Percentiles rank a stretch among this genome's conserved stretches.
phyloP scores from a whole-genome alignment of 2,797 vertebrate genomes.

The Eutrigla gurnardus region DNA sequence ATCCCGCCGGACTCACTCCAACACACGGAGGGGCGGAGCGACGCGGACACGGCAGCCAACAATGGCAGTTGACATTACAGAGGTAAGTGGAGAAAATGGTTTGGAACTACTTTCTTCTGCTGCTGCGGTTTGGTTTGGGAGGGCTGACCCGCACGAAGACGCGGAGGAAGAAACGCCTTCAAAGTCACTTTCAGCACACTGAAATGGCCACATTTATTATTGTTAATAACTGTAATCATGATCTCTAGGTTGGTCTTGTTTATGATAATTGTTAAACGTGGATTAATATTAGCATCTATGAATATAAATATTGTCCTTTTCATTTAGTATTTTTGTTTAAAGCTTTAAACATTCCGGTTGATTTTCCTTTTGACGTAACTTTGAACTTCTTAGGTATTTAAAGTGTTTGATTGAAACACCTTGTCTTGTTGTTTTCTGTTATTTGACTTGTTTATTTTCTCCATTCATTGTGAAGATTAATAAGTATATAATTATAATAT shows the following conservation, averaged over 20 bases:
- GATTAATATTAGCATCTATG: neutral
- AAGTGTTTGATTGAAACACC: neutral
- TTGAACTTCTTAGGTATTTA: neutral
- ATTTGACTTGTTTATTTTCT: neutral
- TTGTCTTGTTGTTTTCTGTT: no score
- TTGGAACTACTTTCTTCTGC: conserved; percentile 30
- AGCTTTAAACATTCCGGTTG: no score
- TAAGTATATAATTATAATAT: no score
- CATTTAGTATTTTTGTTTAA: neutral
- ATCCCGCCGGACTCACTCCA: conserved; percentile 86
- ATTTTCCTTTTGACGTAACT: neutral
- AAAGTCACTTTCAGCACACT: neutral
- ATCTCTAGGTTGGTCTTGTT: no score
- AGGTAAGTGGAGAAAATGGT: conserved; percentile 70
- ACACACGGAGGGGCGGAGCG: conserved; percentile 79
- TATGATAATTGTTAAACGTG: no score
- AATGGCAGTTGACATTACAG: conserved; percentile 81
- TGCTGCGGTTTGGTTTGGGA: neutral
- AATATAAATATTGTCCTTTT: neutral
- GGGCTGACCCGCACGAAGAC: neutral
- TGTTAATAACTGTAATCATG: neutral
- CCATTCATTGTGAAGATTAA: neutral
- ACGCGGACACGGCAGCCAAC: conserved; percentile 82
- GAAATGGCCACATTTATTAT: neutral
- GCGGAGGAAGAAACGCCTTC: neutral